Conservation (phyloP, 2,888 invertebrate genomes). For the Ichneumoninae sp. region DNA sequence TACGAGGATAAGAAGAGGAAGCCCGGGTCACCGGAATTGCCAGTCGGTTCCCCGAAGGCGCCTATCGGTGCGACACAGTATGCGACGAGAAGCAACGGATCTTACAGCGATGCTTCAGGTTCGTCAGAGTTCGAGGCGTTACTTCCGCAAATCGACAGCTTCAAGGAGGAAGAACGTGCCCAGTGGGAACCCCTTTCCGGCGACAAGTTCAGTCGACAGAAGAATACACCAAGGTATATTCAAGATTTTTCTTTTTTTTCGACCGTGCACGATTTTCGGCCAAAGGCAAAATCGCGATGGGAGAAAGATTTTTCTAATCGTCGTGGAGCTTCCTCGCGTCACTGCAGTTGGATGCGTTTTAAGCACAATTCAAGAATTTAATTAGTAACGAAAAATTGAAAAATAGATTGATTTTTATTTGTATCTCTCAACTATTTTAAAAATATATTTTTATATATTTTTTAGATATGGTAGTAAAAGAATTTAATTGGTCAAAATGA, state of each 20-base stretch:
- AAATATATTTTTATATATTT: no score
- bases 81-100: conserved; percentile 87
- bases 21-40: conserved; percentile 74
- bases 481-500: no score
- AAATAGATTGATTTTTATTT: no score
- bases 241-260: background rate
- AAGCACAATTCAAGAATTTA: no score
- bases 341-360: no score
- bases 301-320: background rate
- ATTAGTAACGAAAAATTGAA: no score
- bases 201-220: conserved; percentile 83
- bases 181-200: conserved; percentile 86
- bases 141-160: conserved; percentile 82
- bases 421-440: no score
- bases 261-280: background rate
- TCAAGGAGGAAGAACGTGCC: conserved; percentile 85
- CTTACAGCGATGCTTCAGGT: conserved; percentile 84
- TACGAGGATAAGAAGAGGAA: conserved; percentile 76
- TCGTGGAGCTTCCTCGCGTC: background rate
- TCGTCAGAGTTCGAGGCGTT: conserved; percentile 85
- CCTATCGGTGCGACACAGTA: conserved; percentile 81
- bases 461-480: no score
- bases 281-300: background rate
- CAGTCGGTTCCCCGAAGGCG: conserved; percentile 75
- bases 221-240: conserved; percentile 82